A percentile compares a stretch with the other conserved stretches of the same genome.
phyloP scores from a whole-genome alignment of 2,888 invertebrate species.

The Eledone cirrhosa region DNA sequence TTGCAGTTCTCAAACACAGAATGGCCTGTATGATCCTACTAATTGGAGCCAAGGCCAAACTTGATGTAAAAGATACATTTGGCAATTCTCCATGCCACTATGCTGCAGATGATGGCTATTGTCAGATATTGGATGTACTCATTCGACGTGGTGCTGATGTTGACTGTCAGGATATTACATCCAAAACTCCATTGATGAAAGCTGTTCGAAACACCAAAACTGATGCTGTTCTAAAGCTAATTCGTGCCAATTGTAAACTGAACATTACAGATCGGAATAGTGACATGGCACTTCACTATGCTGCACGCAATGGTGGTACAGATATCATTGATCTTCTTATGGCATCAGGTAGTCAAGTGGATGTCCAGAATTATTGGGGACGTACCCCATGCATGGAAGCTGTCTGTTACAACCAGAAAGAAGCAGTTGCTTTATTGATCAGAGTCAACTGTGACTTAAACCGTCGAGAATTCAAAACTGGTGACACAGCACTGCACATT shows the following conservation, averaged over 20 bases:
- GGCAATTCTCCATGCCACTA: constrained; percentile 66
- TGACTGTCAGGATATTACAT: constrained; percentile 65
- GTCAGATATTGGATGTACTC: constrained; percentile 62
- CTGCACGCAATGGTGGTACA: constrained; percentile 64
- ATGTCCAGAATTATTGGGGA: constrained; percentile 67
- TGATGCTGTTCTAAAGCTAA: constrained; percentile 61
- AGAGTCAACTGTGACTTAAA: constrained; percentile 62
- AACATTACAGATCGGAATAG: constrained; percentile 65
- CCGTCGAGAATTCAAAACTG: constrained; percentile 64
- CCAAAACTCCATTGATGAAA: constrained; percentile 66
- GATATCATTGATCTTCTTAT: constrained; percentile 62
- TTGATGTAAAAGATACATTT: constrained; percentile 65
- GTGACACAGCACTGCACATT: constrained; percentile 65
- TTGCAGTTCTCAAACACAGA: constrained; percentile 65
- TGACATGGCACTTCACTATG: constrained; percentile 66
- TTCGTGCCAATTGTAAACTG: constrained; percentile 59
- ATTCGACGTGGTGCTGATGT: constrained; percentile 62
- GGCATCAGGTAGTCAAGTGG: constrained; percentile 61
- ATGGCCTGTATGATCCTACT: constrained; percentile 65
- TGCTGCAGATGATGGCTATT: constrained; percentile 66
- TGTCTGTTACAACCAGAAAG: constrained; percentile 65
- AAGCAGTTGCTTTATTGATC: constrained; percentile 60
- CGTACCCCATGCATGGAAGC: constrained; percentile 66
- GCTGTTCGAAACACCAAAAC: constrained; percentile 66
- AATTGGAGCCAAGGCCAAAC: constrained; percentile 62